Evolutionary conservation across 2,888 invertebrate genomes (phyloP), one percentile per base, ranked within the genome.

Genomic region (Augochlorella aurata): DNA sequence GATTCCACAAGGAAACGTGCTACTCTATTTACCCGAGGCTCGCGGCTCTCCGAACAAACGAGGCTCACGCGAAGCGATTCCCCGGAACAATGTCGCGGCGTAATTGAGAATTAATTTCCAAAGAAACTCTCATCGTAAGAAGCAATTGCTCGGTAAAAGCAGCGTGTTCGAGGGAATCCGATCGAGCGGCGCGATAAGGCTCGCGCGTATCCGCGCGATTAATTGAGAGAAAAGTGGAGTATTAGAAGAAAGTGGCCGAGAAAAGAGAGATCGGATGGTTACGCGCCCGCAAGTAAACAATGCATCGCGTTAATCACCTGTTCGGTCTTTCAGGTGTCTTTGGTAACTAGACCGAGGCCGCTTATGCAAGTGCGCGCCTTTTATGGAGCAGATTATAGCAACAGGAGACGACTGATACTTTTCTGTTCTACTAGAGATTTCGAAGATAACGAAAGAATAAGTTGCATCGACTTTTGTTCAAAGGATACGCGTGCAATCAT

Each of bases 141-240:
- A 50, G 61, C 67, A 45, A 21, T 65, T 9, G 8, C 14, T 14
- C 10, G 54, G 65, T 65, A 66, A 29, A 67, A 66, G 47, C 24
- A 24, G 49, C 21, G 12, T 38, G 65, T 49, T 58, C 49, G n/a
- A 74, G 74, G 54, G 70, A 71, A 73, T 68, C 81, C 77, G 68
- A 88, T 65, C 45, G n/a, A 50, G 65, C 21, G 21, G 58, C 63
- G 58, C 68, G 66, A 84, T 68, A 63, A 74, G 66, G 18, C 29
- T 21, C 54, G 29, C 61, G 47, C 24, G 61, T 45, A 68, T 50
- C 72, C 44, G 65, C 38, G 84, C 80, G 72, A 70, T 81, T 81
- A 77, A 69, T 77, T 71, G 74, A 45, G 75, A 67, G 77, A 85
- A 83, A 83, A 76, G 81, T 74, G 81, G 83, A 80, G 81, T 81